Evolutionary conservation across 30 jellyfish, hydroid and myxozoan species (phyloP), one percentile per base, ranked within the genome.

Genomic region (Pelagia noctiluca): DNA sequence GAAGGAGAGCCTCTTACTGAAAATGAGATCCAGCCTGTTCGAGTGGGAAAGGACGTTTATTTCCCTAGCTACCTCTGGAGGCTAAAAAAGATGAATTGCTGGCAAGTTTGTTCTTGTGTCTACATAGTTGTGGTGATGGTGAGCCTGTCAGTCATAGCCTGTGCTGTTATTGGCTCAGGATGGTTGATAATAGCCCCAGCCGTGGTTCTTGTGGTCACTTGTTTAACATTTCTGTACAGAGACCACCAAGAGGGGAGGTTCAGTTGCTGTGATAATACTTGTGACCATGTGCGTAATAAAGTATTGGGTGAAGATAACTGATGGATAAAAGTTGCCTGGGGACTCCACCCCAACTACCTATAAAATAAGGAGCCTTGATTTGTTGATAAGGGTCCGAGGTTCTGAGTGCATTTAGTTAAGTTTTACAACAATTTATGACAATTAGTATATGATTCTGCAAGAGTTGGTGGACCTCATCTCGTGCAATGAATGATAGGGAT

Each of bases 151-250:
- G 66, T 25, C 28, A 26, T 80, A 42, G 30, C 91, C 8, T 47
- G 47, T 23, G 23, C 16, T 10, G 62, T 23, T 12, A 52, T 67
- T 49, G 68, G 68, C 13, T 47, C 57, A 3, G 35, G 42, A 33
- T 80, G 91, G 91, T 21, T 80, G n/a, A 29, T 65, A 31, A 13
- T 80, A 65, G 84, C 50, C 32, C 91, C 91, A 18, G 30, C 38
- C 19, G 29, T 48, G 19, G 31, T 80, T 4, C 34, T 80, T 23
- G 11, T 65, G 8, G 24, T 66, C 13, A 53, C 54, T 2, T 53
- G 47, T 16, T 24, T 62, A 1, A 69, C 75, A 22, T 26, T 80
- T 13, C 53, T 80, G 23, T 67, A 80, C 76, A 66, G 91, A 66
- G 91, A 80, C 52, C 72, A 64, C 35, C 33, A 61, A 19, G 84